Base-by-base conservation (phyloP, 2,888 invertebrate species). In the Heliconius sara region DNA sequence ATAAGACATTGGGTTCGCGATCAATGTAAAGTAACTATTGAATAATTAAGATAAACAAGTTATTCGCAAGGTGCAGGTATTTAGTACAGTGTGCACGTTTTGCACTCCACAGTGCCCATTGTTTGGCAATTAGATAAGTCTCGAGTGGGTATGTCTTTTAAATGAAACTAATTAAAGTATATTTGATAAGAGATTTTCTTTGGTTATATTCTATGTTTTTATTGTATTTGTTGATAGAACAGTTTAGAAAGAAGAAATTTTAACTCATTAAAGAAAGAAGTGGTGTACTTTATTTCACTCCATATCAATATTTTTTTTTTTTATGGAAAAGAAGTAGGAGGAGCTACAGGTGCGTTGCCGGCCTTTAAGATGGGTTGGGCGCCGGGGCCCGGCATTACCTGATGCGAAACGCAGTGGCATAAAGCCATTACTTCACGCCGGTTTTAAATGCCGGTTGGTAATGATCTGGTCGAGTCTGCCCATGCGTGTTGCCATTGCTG, bases 21-120 rank as follows among this genome's bases (percentile, higher is more conserved):
- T 70, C 80, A 72, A 79, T 80, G 81, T 75, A 83, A 57, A 34
- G 0, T 39, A 19, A 3, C 65, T 13, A 63, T n/a, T 43, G 2
- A 7, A 27, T 60, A 68, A 13, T 39, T 68, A 22, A 27, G 3
- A 13, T n/a, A 52, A n/a, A 16, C 12, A 13, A 63, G 12, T 34
- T 60, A 34, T 75, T 66, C 1, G 12, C 68, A 34, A 66, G 60
- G 43, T 27, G n/a, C 43, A 79, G 83, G 82, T 82, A 83, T 82
- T 83, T 87, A 85, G 88, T 83, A 87, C 82, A 86, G 88, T 87
- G 88, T 85, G 86, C 78, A 85, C 86, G 85, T 86, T 87, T 89
- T 89, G 88, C 87, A 87, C 89, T 86, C 87, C 63, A 81, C 83
- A 70, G 77, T 76, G 83, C 80, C 83, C 83, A 84, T 84, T 84